Evolutionary conservation across 2,797 vertebrate genomes (phyloP).

Genomic region (Arctocebus calabarensis): DNA sequence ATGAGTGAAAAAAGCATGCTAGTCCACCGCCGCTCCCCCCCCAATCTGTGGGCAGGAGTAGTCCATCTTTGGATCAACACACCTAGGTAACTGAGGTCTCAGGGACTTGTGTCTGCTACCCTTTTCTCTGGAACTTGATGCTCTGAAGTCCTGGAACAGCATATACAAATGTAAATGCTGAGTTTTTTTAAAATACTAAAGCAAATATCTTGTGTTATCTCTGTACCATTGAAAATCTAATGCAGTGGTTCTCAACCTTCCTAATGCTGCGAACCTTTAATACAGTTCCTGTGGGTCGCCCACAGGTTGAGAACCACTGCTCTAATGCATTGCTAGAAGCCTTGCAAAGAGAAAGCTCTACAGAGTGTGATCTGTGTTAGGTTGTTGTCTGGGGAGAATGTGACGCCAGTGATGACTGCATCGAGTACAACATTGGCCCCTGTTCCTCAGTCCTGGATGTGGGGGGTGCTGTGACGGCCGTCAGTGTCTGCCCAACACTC

Average conservation of each 20-base stretch:
- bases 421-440: slow-evolving; percentile 86
- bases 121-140: background rate
- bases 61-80: background rate
- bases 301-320: too few relatives aligned
- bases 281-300: too few relatives aligned
- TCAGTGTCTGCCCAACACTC: slow-evolving; percentile 90
- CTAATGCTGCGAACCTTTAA: too few relatives aligned
- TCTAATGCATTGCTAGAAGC: background rate
- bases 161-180: background rate
- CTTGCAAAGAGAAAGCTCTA: background rate
- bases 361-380: slow-evolving; percentile 85
- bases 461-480: slow-evolving; percentile 94
- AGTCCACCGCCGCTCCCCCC: too few relatives aligned
- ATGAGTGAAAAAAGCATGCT: background rate
- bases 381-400: slow-evolving; percentile 95
- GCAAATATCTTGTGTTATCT: background rate
- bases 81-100: background rate
- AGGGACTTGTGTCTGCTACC: background rate
- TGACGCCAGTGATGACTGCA: slow-evolving; percentile 74
- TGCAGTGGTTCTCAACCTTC: too few relatives aligned
- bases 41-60: background rate
- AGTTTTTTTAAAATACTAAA: background rate
- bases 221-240: background rate
- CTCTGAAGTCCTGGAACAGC: background rate
- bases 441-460: slow-evolving; percentile 94